These are phyloP conservation scores for Exocentrus adspersus DNA, from an alignment of 2,888 invertebrate genomes.

Conservation along the genomic window DNA sequence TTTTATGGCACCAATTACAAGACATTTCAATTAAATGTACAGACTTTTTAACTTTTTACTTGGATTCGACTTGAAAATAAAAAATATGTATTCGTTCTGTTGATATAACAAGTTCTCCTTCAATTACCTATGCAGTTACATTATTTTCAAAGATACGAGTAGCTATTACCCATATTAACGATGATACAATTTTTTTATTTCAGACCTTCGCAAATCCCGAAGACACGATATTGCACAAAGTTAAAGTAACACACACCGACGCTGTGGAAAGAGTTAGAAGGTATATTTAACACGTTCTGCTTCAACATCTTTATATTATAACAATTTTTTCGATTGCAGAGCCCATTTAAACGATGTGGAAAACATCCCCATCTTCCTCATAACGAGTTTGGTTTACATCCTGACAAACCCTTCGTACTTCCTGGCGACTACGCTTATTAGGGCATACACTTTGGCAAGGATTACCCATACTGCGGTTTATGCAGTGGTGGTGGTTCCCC, in stretches of 20 bases:
- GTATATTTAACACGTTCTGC: conserved; percentile 42
- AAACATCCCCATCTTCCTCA: conserved; percentile 73
- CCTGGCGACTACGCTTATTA: conserved; percentile 61
- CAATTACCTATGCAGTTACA: too few species aligned
- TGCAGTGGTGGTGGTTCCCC: conserved; percentile 52
- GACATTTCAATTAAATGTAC: too few species aligned
- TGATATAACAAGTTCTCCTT: too few species aligned
- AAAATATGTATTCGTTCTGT: too few species aligned
- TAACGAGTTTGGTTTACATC: conserved; percentile 69
- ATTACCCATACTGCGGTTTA: conserved; percentile 53
- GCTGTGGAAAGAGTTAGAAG: conserved; percentile 64
- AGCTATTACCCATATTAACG: neutral
- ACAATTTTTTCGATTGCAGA: conserved; percentile 59
- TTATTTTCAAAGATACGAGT: neutral
- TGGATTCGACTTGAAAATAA: too few species aligned
- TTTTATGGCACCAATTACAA: too few species aligned
- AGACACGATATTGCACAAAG: conserved; percentile 57
- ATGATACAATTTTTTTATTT: conserved; percentile 33
- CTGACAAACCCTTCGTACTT: conserved; percentile 66
- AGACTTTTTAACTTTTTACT: too few species aligned
- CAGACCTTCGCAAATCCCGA: conserved; percentile 67
- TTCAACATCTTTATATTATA: conserved; percentile 6
- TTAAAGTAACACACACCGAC: conserved; percentile 56
- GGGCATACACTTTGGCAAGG: conserved; percentile 47
- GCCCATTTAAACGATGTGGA: conserved; percentile 77